Percentiles rank a stretch among this genome's conserved stretches.
phyloP scores from a whole-genome alignment of 2,888 invertebrate species.

The Rhopalosiphum nymphaeae region DNA sequence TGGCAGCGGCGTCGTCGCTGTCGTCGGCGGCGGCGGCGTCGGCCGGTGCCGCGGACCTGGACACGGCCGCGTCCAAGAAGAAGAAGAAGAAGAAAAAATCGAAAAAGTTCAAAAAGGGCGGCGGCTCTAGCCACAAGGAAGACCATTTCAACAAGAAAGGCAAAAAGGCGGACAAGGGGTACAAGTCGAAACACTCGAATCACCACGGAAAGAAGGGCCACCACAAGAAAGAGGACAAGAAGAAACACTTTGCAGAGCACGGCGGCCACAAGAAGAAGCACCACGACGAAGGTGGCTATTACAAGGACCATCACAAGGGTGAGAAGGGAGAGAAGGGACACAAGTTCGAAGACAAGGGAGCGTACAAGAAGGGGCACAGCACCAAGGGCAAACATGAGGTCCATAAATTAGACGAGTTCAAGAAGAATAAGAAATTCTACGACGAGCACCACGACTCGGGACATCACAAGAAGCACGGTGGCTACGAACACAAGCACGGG shows the following conservation, averaged over 20 bases:
- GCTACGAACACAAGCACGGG: constrained; percentile 82
- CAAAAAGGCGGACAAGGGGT: constrained; percentile 80
- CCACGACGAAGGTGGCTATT: constrained; percentile 78
- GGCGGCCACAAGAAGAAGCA: constrained; percentile 77
- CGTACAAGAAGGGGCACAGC: constrained; percentile 86
- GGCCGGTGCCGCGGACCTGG: constrained; percentile 58
- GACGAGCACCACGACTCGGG: constrained; percentile 87
- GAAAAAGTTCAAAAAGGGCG: constrained; percentile 76
- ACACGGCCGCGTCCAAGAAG: constrained; percentile 70
- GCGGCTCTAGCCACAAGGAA: constrained; percentile 78
- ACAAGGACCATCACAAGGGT: constrained; percentile 77
- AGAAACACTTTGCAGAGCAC: constrained; percentile 76
- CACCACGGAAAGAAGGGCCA: constrained; percentile 81
- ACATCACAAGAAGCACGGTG: constrained; percentile 84
- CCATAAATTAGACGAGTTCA: constrained; percentile 87
- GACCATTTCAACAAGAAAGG: constrained; percentile 78
- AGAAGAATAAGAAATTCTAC: constrained; percentile 88
- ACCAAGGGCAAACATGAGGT: constrained; percentile 89
- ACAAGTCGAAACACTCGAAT: constrained; percentile 79
- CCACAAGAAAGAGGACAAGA: constrained; percentile 78
- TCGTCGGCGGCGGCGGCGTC: background rate
- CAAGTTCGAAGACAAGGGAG: constrained; percentile 78
- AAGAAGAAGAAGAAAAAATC: constrained; percentile 67
- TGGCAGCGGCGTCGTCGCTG: background rate
- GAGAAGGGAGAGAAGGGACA: constrained; percentile 79